A percentile compares a stretch with the other conserved stretches of the same genome.
phyloP scores from a whole-genome alignment of 64 coral and sea anemone species.

The Stylophora pistillata region DNA sequence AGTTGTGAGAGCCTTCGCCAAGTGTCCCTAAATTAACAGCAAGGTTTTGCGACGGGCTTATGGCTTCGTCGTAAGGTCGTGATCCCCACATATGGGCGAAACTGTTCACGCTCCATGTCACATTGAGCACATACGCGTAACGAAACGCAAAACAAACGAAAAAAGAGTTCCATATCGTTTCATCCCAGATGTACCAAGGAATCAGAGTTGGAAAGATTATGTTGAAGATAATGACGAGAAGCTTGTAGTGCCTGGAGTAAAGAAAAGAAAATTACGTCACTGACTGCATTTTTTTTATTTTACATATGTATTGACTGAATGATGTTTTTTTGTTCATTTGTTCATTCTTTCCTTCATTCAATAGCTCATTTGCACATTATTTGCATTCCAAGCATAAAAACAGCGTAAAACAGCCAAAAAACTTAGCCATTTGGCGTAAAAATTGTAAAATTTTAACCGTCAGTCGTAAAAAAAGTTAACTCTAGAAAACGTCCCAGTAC shows the following conservation, averaged over 20 bases:
- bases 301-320: too few species aligned
- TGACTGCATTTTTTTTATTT: background rate
- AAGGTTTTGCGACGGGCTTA: conserved; percentile 45
- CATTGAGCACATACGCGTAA: conserved; percentile 53
- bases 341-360: too few species aligned
- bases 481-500: too few species aligned
- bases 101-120: conserved; percentile 68
- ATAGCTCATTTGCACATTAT: too few species aligned
- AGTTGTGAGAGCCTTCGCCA: conserved; percentile 75
- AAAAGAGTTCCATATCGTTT: conserved; percentile 38
- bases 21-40: background rate
- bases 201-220: conserved; percentile 49
- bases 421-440: too few species aligned
- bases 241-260: conserved; percentile 59
- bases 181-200: conserved; percentile 58
- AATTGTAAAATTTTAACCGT: too few species aligned
- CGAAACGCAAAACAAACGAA: conserved; percentile 58
- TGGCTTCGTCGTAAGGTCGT: conserved; percentile 63
- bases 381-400: too few species aligned
- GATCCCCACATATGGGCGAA: conserved; percentile 66
- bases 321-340: too few species aligned
- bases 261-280: background rate
- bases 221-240: conserved; percentile 17
- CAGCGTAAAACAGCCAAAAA: too few species aligned
- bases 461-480: too few species aligned